Percentiles rank a stretch among this genome's conserved stretches.
phyloP scores from a whole-genome alignment of 2,113 vertebrate genomes.

The Callospermophilus lateralis region DNA sequence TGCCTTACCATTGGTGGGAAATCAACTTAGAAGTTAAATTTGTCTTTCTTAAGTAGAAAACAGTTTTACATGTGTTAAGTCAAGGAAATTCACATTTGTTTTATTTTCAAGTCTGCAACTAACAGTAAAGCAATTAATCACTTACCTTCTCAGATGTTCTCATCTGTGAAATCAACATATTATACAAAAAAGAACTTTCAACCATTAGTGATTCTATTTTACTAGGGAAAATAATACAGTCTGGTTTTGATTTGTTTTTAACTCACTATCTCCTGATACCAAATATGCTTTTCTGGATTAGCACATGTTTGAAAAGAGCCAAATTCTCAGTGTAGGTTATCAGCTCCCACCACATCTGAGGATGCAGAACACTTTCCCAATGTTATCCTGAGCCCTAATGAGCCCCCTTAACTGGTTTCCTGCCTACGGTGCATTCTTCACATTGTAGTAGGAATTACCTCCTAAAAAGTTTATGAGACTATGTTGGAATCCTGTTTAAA shows the following conservation, averaged over 20 bases:
- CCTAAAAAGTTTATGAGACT: not conserved
- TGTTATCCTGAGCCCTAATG: not conserved
- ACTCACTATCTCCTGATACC: not conserved
- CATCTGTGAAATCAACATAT: not conserved
- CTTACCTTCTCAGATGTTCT: not conserved
- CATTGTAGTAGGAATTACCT: not conserved
- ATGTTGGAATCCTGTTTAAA: not conserved
- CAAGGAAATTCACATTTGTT: not conserved
- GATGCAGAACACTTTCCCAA: not conserved
- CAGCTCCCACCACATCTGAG: not conserved
- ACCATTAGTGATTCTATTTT: not conserved
- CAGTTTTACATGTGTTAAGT: not conserved
- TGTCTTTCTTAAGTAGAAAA: constrained; percentile 16
- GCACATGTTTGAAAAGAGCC: not conserved
- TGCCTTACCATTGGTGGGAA: not conserved
- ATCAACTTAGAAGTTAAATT: not conserved
- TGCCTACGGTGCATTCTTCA: not conserved
- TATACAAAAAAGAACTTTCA: not conserved
- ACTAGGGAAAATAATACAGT: not conserved
- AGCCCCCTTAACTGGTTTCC: not conserved
- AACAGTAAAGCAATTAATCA: not conserved
- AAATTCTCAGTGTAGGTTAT: not conserved
- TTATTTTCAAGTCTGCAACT: not conserved
- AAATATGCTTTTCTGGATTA: not conserved
- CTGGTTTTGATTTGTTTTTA: not conserved